A percentile compares a stretch with the other conserved stretches of the same genome.
These are phyloP conservation scores for Ataeniobius toweri DNA, from an alignment of 2,797 vertebrate species.

Conservation along the genomic window DNA sequence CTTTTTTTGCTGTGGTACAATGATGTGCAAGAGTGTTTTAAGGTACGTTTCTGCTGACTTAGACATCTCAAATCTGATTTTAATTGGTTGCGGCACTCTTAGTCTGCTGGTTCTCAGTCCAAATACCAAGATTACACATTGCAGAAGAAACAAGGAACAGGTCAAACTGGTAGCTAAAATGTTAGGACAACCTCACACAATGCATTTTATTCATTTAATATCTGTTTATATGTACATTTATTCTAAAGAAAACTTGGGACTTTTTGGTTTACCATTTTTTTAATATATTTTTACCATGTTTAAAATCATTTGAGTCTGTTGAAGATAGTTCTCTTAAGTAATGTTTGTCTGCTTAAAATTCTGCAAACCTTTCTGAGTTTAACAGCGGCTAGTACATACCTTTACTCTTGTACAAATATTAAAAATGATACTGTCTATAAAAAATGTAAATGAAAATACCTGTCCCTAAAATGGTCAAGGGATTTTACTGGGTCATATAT, in stretches of 20 bases:
- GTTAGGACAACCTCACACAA: background rate
- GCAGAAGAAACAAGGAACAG: conserved; percentile 15
- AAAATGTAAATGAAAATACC: background rate
- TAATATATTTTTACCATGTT: background rate
- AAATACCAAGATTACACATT: conserved; percentile 25
- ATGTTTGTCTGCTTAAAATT: background rate
- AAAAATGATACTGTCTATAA: background rate
- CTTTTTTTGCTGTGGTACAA: conserved; percentile 9
- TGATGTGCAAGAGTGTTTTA: conserved; percentile 15
- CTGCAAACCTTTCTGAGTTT: background rate
- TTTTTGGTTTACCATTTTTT: background rate
- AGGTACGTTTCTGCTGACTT: conserved; percentile 46
- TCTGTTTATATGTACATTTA: background rate
- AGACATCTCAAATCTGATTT: conserved; percentile 56
- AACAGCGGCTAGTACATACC: background rate
- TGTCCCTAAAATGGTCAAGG: conserved; percentile 15
- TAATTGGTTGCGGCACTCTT: conserved; percentile 55
- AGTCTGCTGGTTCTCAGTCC: conserved; percentile 10
- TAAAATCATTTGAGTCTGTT: background rate
- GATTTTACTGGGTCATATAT: conserved; percentile 1
- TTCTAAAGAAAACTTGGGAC: background rate
- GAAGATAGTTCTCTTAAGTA: background rate
- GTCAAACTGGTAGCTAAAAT: conserved; percentile 27
- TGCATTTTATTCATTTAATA: background rate
- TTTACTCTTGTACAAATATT: background rate